These are phyloP conservation scores for Siderastrea siderea DNA, from an alignment of 92 coral and sea anemone species.

Conservation along the genomic window DNA sequence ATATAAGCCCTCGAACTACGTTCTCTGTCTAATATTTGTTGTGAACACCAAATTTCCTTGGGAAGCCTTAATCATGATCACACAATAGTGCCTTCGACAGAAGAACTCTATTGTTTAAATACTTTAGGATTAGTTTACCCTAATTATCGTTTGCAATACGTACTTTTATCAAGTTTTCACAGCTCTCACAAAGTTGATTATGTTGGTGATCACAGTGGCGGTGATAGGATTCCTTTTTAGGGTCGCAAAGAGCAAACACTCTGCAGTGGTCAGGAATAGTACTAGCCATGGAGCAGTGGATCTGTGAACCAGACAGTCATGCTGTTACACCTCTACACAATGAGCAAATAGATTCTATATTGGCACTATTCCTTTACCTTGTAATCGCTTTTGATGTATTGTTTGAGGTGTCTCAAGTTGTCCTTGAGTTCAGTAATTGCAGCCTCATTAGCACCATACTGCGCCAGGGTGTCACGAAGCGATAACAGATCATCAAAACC, in stretches of 20 bases:
- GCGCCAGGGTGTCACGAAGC: constrained; percentile 21
- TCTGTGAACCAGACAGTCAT: constrained; percentile 44
- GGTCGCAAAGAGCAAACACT: constrained; percentile 52
- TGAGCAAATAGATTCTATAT: constrained; percentile 11
- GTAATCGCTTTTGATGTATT: constrained; percentile 63
- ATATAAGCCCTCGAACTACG: not conserved
- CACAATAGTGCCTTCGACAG: too few species aligned
- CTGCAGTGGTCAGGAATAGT: constrained; percentile 65
- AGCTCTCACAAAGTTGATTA: constrained; percentile 38
- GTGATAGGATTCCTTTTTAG: constrained; percentile 27
- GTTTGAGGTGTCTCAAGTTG: constrained; percentile 27
- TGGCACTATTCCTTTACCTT: constrained; percentile 47
- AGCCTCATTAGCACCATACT: constrained; percentile 34
- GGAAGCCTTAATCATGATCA: too few species aligned
- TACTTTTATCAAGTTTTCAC: constrained; percentile 50
- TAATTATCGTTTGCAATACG: not conserved
- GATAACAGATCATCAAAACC: not conserved
- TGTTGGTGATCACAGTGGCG: constrained; percentile 48
- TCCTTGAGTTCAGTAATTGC: constrained; percentile 42
- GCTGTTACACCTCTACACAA: constrained; percentile 31
- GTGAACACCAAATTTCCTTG: too few species aligned
- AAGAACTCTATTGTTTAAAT: too few species aligned
- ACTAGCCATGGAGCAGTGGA: constrained; percentile 41
- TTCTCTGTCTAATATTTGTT: not conserved
- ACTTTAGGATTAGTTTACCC: too few species aligned